A percentile compares a stretch with the other conserved stretches of the same genome.
phyloP scores from a whole-genome alignment of 2,113 vertebrate species.

The Indicator maculatus region DNA sequence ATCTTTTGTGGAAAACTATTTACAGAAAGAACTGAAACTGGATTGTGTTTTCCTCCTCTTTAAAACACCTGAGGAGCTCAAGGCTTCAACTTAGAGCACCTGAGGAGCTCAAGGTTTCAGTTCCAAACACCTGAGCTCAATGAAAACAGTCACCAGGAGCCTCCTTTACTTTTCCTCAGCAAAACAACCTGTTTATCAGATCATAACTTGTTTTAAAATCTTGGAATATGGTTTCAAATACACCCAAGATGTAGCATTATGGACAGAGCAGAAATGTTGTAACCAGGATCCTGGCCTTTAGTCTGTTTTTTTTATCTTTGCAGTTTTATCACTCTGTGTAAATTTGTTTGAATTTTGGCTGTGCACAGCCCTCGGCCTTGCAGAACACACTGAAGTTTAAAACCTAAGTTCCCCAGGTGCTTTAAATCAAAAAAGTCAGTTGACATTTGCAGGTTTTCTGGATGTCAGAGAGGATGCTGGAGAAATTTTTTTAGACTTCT shows the following conservation, averaged over 20 bases:
- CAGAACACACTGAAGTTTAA: neutral
- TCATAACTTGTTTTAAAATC: neutral
- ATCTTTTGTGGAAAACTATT: neutral
- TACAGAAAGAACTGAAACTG: neutral
- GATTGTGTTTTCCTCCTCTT: neutral
- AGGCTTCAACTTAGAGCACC: neutral
- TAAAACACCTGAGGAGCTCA: neutral
- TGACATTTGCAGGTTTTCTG: neutral
- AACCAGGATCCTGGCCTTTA: neutral
- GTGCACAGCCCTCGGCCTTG: neutral
- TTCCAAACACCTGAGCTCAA: neutral
- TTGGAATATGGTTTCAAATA: neutral
- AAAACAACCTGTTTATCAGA: neutral
- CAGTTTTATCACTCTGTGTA: neutral
- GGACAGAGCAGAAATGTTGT: neutral
- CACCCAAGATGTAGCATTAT: neutral
- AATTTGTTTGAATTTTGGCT: slow-evolving; percentile 19
- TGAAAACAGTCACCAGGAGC: neutral
- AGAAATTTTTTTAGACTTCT: neutral
- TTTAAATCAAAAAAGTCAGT: neutral
- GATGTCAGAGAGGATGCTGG: neutral
- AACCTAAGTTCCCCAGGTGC: neutral
- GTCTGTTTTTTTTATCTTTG: slow-evolving; percentile 2
- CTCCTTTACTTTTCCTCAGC: neutral
- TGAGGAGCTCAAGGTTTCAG: too few species aligned